A percentile compares a stretch with the other conserved stretches of the same genome.
Conservation (phyloP, 1,140 invertebrate species). For the Cylas formicarius region DNA sequence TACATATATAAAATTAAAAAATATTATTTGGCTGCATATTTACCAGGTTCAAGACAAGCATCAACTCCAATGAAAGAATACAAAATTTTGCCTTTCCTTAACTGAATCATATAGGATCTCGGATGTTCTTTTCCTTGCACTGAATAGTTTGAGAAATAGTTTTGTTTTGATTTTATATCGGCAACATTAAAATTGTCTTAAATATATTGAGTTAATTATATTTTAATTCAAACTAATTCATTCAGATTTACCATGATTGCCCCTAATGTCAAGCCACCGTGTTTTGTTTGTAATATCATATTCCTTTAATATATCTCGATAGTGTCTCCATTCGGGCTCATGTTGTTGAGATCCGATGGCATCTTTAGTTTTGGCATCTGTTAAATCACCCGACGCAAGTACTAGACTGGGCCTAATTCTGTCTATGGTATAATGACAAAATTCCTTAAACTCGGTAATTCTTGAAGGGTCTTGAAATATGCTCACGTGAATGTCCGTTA, state of each 20-base stretch:
- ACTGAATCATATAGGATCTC: constrained; percentile 69
- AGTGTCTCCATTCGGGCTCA: constrained; percentile 77
- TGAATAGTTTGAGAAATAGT: constrained; percentile 76
- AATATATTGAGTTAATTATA: constrained; percentile 30
- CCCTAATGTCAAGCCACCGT: constrained; percentile 83
- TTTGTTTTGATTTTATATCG: constrained; percentile 57
- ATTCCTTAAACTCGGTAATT: constrained; percentile 70
- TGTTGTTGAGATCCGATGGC: constrained; percentile 76
- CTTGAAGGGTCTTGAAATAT: constrained; percentile 70
- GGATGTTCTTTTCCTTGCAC: constrained; percentile 64
- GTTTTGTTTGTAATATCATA: constrained; percentile 62
- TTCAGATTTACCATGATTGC: constrained; percentile 78
- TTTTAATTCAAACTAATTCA: constrained; percentile 2
- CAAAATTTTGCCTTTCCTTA: constrained; percentile 49
- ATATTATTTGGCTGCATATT: constrained; percentile 1
- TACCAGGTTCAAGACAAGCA: constrained; percentile 74
- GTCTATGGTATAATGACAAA: constrained; percentile 69
- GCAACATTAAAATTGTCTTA: constrained; percentile 87
- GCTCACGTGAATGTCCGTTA: constrained; percentile 86
- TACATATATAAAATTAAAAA: background rate
- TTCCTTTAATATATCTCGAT: constrained; percentile 63
- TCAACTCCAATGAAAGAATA: constrained; percentile 82
- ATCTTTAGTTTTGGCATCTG: constrained; percentile 77
- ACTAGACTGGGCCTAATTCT: constrained; percentile 73
- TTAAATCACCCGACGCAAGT: constrained; percentile 80